A percentile compares a stretch with the other conserved stretches of the same genome.
phyloP scores from a whole-genome alignment of 2,797 vertebrate species.

The Setipinna tenuifilis region DNA sequence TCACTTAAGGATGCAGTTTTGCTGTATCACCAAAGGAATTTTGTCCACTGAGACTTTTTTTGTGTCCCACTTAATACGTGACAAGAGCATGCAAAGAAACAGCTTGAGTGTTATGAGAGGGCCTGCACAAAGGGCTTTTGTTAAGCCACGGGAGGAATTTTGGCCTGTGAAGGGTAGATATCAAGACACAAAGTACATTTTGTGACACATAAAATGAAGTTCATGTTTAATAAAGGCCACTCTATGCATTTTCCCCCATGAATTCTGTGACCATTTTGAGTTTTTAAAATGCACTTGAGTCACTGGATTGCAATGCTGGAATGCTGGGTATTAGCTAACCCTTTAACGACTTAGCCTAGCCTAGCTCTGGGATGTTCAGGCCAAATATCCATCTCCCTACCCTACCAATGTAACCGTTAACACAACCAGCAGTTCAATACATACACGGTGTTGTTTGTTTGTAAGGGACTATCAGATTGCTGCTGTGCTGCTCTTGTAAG shows the following conservation, averaged over 20 bases:
- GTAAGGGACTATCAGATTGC: background rate
- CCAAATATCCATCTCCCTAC: too few relatives aligned
- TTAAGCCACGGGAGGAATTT: background rate
- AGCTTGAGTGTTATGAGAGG: background rate
- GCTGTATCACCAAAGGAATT: conserved; percentile 19
- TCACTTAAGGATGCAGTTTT: conserved; percentile 11
- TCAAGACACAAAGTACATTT: background rate
- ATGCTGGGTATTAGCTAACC: background rate
- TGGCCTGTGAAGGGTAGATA: background rate
- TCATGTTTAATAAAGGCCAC: background rate
- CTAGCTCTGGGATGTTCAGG: background rate
- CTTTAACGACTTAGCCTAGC: background rate
- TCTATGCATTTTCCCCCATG: background rate
- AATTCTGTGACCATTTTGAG: background rate
- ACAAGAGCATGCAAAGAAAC: background rate
- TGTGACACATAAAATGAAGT: background rate
- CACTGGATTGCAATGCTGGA: background rate
- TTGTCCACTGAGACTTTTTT: background rate
- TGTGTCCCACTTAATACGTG: background rate
- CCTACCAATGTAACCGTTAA: background rate
- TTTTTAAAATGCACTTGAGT: background rate
- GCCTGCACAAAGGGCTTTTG: background rate
- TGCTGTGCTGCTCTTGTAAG: background rate
- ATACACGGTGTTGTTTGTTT: background rate
- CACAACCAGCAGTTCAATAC: background rate